These are phyloP conservation scores for Mercenaria mercenaria DNA, from an alignment of 1,140 invertebrate genomes.

Conservation along the genomic window DNA sequence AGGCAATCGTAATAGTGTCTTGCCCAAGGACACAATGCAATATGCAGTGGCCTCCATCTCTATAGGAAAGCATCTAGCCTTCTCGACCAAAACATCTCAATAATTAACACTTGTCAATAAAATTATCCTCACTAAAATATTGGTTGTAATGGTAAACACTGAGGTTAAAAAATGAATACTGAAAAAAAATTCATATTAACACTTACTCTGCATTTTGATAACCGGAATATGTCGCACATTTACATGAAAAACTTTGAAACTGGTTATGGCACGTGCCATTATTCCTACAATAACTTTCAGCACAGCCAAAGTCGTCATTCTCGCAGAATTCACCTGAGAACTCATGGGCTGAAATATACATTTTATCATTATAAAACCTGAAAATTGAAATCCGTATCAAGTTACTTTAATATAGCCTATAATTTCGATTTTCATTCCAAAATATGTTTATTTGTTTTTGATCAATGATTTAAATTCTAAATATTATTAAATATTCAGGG, in stretches of 20 bases:
- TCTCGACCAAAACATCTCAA: not conserved
- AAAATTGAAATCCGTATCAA: no score
- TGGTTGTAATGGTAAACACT: no score
- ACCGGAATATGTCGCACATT: slow-evolving; percentile 40
- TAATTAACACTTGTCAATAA: not conserved
- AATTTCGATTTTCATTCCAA: no score
- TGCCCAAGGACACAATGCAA: no score
- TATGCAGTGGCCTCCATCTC: no score
- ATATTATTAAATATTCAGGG: no score
- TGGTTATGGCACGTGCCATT: slow-evolving; percentile 54
- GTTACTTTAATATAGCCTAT: no score
- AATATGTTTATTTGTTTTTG: no score
- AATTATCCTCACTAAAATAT: no score
- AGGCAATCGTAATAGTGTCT: not conserved
- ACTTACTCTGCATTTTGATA: slow-evolving; percentile 5
- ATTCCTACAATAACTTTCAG: slow-evolving; percentile 1
- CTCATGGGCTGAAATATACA: slow-evolving; percentile 5
- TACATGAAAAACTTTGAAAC: slow-evolving; percentile 11
- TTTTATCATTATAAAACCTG: not conserved
- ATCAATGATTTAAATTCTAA: no score
- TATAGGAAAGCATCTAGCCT: not conserved
- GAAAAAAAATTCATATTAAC: not conserved
- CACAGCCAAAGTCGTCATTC: slow-evolving; percentile 20
- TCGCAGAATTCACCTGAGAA: not conserved
- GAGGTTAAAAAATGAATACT: no score